Percentiles rank a stretch among this genome's conserved stretches.
These are phyloP conservation scores for Neodiprion fabricii DNA, from an alignment of 1,140 invertebrate species.

Conservation along the genomic window DNA sequence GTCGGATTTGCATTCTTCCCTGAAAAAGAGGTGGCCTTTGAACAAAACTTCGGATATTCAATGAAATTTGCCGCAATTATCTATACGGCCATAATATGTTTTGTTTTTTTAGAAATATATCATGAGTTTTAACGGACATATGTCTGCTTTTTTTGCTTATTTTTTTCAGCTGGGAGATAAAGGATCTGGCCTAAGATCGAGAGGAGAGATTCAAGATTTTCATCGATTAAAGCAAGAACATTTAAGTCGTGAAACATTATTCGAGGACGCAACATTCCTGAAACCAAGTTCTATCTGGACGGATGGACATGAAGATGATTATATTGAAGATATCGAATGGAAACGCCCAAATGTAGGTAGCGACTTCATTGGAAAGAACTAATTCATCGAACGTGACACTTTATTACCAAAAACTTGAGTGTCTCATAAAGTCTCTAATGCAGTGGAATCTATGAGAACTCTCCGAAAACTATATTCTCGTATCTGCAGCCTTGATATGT, in stretches of 20 bases:
- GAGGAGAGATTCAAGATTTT: conserved; percentile 75
- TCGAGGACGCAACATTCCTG: conserved; percentile 89
- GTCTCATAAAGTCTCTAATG: background rate
- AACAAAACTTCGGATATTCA: too few species aligned
- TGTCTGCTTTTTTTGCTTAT: background rate
- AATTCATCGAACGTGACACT: background rate
- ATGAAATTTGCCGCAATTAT: too few species aligned
- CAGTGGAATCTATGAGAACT: background rate
- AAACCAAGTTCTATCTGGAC: conserved; percentile 81
- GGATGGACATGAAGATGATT: conserved; percentile 72
- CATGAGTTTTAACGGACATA: too few species aligned
- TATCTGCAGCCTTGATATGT: too few species aligned
- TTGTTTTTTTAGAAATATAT: too few species aligned
- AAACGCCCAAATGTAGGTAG: conserved; percentile 73
- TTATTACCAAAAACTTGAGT: background rate
- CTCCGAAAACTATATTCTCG: background rate
- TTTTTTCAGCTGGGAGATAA: conserved; percentile 74
- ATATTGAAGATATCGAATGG: conserved; percentile 68
- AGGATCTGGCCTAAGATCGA: conserved; percentile 65
- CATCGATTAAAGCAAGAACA: conserved; percentile 74
- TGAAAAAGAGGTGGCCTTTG: too few species aligned
- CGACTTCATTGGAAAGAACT: background rate
- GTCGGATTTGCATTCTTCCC: too few species aligned
- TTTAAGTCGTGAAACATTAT: conserved; percentile 73
- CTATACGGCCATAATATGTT: too few species aligned